phyloP scores from a whole-genome alignment of 1,140 invertebrate genomes.

The Cephus cinctus region DNA sequence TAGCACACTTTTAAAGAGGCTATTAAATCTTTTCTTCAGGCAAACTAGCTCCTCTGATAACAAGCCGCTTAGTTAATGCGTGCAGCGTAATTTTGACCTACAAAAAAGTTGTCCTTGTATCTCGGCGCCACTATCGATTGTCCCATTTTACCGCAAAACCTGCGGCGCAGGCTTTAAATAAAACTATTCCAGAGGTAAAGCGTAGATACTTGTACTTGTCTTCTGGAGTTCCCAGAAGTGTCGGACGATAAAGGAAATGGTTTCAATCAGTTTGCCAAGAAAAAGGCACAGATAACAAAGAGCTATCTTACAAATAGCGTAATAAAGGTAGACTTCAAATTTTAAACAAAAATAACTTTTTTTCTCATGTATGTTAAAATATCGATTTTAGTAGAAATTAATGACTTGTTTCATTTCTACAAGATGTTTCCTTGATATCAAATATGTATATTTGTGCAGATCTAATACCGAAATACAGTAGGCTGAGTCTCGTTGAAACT shows the following conservation, averaged over 20 bases:
- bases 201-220: background rate
- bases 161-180: background rate
- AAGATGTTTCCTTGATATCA: background rate
- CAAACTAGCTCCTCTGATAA: too few relatives aligned
- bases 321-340: background rate
- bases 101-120: slow-evolving; percentile 13
- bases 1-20: background rate
- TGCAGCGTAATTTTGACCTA: background rate
- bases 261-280: background rate
- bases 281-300: background rate
- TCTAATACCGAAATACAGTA: too few relatives aligned
- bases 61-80: background rate
- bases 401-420: background rate
- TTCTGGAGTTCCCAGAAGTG: background rate
- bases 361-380: background rate
- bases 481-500: background rate
- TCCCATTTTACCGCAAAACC: slow-evolving; percentile 9
- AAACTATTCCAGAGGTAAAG: too few relatives aligned
- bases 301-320: too few relatives aligned
- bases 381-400: background rate
- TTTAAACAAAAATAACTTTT: background rate
- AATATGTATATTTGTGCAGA: too few relatives aligned
- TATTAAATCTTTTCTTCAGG: background rate
- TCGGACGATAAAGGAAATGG: background rate
- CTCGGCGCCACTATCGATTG: slow-evolving; percentile 13